Base-by-base conservation (phyloP, 2,113 vertebrate species). In the Oryzias melastigma region DNA sequence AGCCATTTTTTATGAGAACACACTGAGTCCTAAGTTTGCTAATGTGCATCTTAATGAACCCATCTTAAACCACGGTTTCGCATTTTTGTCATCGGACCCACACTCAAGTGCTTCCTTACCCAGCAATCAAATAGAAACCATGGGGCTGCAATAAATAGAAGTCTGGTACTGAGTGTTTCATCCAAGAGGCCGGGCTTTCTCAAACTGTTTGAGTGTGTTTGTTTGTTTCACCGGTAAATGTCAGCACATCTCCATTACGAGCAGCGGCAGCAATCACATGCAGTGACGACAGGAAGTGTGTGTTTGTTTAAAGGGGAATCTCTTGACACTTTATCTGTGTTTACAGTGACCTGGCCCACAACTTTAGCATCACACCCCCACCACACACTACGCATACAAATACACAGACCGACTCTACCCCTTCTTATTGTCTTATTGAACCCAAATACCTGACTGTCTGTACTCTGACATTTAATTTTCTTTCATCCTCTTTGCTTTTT, bases 261-360 rank as follows among this genome's bases (percentile, higher is more conserved):
- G 75, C 81, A 68, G 75, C 60, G 64, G 73, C 66, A 68, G 65
- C 76, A 78, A 53, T 70, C 43, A 15, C 77, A 59, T 54, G 22
- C 51, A 72, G 71, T 77, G 74, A 88, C 66, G 85, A 84, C 87
- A 91, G 90, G 90, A 92, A 89, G 79, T 68, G 72, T 65, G 79
- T 91, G 84, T 91, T 92, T 91, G 82, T 91, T 92, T 90, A 80
- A 85, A 81, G 65, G 71, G 62, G 74, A 73, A 81, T 85, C 73
- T 67, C 72, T 72, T 91, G 73, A 86, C 86, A 88, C 82, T 62
- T 54, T 84, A 86, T 87, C 83, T 85, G 86, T 87, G 90, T 90
- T 91, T 89, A 90, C 83, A 73, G 78, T 65, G 58, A 78, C 71
- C 65, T 47, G 63, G 70, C 46, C 71, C 57, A 49, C 41, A 42